Evolutionary conservation across 2,113 vertebrate genomes (phyloP).

Genomic region (Tragelaphus buxtoni): DNA sequence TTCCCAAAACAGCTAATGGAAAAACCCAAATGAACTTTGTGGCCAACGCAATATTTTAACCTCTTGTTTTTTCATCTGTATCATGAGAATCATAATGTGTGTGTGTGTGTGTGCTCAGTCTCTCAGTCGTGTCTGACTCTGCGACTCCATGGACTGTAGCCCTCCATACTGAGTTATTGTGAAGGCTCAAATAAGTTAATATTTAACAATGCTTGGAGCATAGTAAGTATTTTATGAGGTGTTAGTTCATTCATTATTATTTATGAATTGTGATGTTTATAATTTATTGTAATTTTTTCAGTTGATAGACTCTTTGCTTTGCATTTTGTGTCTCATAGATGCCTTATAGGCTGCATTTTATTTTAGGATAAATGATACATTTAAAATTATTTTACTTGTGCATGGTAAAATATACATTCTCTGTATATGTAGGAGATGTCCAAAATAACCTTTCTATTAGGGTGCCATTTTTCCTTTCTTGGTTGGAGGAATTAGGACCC

Average conservation of each 20-base stretch:
- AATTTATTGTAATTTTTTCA: background rate
- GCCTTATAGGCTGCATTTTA: background rate
- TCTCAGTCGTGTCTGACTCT: background rate
- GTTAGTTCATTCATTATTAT: background rate
- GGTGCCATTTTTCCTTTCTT: background rate
- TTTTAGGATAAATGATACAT: background rate
- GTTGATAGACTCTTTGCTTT: background rate
- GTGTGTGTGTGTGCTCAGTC: background rate
- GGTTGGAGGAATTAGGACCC: background rate
- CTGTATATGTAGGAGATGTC: background rate
- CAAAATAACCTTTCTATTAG: constrained; percentile 3
- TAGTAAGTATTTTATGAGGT: background rate
- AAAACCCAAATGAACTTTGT: background rate
- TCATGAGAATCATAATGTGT: background rate
- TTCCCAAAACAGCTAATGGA: background rate
- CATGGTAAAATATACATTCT: background rate
- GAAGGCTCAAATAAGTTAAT: background rate
- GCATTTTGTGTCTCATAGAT: background rate
- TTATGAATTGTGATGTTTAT: background rate
- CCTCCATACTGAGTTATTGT: background rate
- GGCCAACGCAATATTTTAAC: background rate
- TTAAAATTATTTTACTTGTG: background rate
- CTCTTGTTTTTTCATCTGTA: background rate
- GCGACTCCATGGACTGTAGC: background rate
- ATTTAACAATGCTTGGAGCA: background rate